A percentile compares a stretch with the other conserved stretches of the same genome.
Conservation (phyloP, 2,888 invertebrate species). For the Gasteruption jaculator region DNA sequence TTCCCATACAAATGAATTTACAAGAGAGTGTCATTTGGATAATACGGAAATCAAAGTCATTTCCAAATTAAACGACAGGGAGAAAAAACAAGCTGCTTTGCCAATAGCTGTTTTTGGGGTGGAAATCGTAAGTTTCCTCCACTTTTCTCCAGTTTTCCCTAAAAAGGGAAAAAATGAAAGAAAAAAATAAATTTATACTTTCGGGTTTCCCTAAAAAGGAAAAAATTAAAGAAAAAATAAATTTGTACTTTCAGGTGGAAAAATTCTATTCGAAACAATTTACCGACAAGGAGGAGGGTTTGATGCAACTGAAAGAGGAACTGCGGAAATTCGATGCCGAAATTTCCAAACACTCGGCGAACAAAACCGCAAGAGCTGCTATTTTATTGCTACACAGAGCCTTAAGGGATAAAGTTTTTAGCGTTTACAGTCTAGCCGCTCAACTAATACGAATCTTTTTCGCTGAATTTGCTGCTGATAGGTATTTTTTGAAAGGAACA, state of each 20-base stretch:
- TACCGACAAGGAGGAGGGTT: conserved; percentile 82
- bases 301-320: conserved; percentile 64
- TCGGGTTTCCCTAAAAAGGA: not conserved
- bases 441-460: conserved; percentile 77
- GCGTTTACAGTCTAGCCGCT: conserved; percentile 80
- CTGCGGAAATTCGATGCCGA: conserved; percentile 52
- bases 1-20: conserved; percentile 79
- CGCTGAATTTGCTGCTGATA: conserved; percentile 77
- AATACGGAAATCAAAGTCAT: conserved; percentile 54
- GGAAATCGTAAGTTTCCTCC: conserved; percentile 62
- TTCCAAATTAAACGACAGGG: conserved; percentile 69
- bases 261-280: conserved; percentile 88
- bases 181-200: conserved; percentile 3
- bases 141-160: not conserved
- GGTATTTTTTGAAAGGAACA: no score
- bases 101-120: conserved; percentile 90
- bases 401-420: conserved; percentile 82
- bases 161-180: not conserved
- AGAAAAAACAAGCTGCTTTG: conserved; percentile 81
- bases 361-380: conserved; percentile 79
- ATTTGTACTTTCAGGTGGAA: conserved; percentile 62
- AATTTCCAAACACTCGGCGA: conserved; percentile 57
- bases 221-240: not conserved
- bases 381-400: conserved; percentile 75
- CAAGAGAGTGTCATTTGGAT: conserved; percentile 66